Evolutionary conservation across 2,888 invertebrate genomes (phyloP), one percentile per base, ranked within the genome.

Genomic region (Sesia apiformis): DNA sequence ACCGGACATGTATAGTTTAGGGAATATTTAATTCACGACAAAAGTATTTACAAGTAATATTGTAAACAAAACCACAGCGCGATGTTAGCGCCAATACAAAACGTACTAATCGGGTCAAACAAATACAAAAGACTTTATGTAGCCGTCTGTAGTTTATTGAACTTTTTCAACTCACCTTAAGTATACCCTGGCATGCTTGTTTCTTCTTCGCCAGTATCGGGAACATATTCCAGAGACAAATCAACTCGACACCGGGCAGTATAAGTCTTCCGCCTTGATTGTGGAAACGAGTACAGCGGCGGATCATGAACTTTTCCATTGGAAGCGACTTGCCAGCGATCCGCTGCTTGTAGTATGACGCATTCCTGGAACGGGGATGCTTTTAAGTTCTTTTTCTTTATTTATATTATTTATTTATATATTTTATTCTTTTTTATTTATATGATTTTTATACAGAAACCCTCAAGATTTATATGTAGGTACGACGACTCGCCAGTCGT

Each of bases 261-360:
- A 95, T 82, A 39, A 99, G 90, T 49, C 87, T 90, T 53, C 93
- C 91, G 53, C 93, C 92, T 76, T 97, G 97, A 43, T 91, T 91
- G 59, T 92, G 91, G 81, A 93, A 98, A 53, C 97, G 91, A 62
- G 93, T 92, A 51, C 96, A 92, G 65, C 97, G 96, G 72, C 94
- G 94, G n/a, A 96, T 92, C 51, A 95, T 95, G 83, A 98, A 98
- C 81, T 99, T 99, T 82, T 99, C 98, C 93, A 98, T 95, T 2
- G 99, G 98, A 61, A 99, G 84, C 0, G 98, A 98, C 84, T 98
- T 98, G 0, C 99, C 98, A 40, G 98, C 98, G 55, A 98, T 96
- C 56, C 96, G 92, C 73, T 97, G 96, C 69, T 96, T 97, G 78
- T 93, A 93, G 54, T 90, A 90, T 3, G 97, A 95, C 4, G 96